Percentiles rank a stretch among this genome's conserved stretches.
Conservation (phyloP, 2,888 invertebrate genomes). For the Limenitis camilla region DNA sequence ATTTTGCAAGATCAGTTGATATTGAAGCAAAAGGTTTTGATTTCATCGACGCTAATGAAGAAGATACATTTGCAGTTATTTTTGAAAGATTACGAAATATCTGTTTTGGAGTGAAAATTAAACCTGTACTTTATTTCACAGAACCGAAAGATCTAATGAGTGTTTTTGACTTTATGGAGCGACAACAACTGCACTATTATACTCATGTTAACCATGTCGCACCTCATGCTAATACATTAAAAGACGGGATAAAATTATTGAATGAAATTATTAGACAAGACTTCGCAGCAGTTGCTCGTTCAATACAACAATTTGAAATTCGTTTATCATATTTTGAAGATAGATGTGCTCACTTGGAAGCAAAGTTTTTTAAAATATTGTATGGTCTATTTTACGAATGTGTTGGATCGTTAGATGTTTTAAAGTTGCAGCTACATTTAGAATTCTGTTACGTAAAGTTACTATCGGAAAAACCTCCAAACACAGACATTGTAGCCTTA, state of each 20-base stretch:
- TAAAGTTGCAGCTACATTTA: constrained; percentile 74
- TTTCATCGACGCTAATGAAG: constrained; percentile 46
- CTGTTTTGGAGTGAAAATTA: constrained; percentile 46
- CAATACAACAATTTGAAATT: constrained; percentile 43
- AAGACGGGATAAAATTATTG: constrained; percentile 57
- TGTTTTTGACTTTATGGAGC: constrained; percentile 75
- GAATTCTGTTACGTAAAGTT: constrained; percentile 78
- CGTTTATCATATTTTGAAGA: constrained; percentile 61
- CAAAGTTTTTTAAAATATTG: constrained; percentile 71
- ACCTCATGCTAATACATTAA: constrained; percentile 65
- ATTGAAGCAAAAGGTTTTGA: constrained; percentile 64
- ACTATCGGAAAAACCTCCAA: constrained; percentile 73
- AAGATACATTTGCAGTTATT: constrained; percentile 53
- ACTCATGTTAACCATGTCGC: constrained; percentile 74
- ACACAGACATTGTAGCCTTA: constrained; percentile 69
- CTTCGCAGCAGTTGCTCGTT: constrained; percentile 34
- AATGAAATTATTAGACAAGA: constrained; percentile 53
- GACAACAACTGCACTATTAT: constrained; percentile 78
- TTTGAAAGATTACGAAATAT: constrained; percentile 67
- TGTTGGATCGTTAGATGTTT: constrained; percentile 70
- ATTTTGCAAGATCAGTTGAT: constrained; percentile 60
- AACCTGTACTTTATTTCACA: constrained; percentile 74
- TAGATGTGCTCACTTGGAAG: constrained; percentile 64
- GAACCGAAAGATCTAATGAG: constrained; percentile 70
- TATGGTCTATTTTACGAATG: constrained; percentile 72